These are phyloP conservation scores for Drosophila pseudoananassae DNA, from an alignment of 1,140 invertebrate genomes.

Conservation along the genomic window DNA sequence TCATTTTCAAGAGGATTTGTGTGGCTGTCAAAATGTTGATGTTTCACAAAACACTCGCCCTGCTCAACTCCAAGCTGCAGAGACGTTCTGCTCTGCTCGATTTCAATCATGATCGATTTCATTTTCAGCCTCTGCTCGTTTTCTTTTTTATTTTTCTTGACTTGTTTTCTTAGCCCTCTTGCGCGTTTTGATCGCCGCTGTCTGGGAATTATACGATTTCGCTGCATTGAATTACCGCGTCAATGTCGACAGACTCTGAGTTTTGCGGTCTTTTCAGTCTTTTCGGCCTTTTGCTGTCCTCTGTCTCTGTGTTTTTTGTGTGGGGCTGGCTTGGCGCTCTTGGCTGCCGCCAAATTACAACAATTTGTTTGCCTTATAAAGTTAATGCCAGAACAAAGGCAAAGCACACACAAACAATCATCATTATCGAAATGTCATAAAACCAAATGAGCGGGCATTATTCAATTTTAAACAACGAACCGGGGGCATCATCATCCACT, in stretches of 20 bases:
- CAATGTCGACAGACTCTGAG: constrained; percentile 41
- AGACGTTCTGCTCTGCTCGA: constrained; percentile 50
- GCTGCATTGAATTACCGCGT: constrained; percentile 72
- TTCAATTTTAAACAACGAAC: constrained; percentile 75
- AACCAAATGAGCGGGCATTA: constrained; percentile 79
- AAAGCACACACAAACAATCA: constrained; percentile 68
- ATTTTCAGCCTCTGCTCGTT: constrained; percentile 51
- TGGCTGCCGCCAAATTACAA: constrained; percentile 59
- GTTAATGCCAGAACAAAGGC: constrained; percentile 76
- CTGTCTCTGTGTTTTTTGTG: not conserved
- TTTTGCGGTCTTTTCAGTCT: constrained; percentile 40
- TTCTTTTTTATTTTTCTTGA: not conserved
- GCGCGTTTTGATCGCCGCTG: constrained; percentile 66
- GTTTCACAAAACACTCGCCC: constrained; percentile 78
- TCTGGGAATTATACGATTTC: constrained; percentile 79
- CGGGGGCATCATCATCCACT: constrained; percentile 34
- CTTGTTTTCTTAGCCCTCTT: constrained; percentile 15
- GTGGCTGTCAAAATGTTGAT: constrained; percentile 82
- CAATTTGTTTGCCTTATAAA: constrained; percentile 80
- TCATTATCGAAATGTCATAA: constrained; percentile 83
- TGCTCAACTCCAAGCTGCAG: constrained; percentile 17
- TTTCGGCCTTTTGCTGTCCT: constrained; percentile 7
- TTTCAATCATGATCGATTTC: constrained; percentile 83
- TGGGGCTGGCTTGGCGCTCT: constrained; percentile 34
- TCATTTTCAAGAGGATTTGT: constrained; percentile 81